Percentiles rank a stretch among this genome's conserved stretches.
These are phyloP conservation scores for Caenorhabditis sp. DNA, from an alignment of 2,888 invertebrate species.

Conservation along the genomic window DNA sequence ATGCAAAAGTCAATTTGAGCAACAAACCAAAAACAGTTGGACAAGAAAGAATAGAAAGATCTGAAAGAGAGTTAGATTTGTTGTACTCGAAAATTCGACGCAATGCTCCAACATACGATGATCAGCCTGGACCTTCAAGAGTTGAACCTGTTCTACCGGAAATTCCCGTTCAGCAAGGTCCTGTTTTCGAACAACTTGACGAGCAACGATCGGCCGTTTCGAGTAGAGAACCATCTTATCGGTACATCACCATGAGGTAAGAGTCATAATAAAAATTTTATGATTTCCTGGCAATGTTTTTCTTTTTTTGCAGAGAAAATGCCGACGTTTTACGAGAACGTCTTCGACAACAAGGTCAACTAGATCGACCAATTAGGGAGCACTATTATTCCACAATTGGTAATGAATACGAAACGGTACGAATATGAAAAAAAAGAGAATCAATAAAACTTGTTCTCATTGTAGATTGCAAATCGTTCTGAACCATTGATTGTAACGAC, in stretches of 20 bases:
- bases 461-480: not conserved
- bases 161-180: not conserved
- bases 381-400: conserved; percentile 67
- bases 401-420: conserved; percentile 65
- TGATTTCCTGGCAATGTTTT: conserved; percentile 3
- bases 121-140: conserved; percentile 30
- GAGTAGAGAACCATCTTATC: conserved; percentile 65
- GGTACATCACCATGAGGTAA: conserved; percentile 67
- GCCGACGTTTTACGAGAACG: conserved; percentile 63
- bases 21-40: conserved; percentile 6
- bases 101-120: conserved; percentile 16
- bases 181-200: conserved; percentile 9
- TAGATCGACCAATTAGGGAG: conserved; percentile 54
- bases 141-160: conserved; percentile 31
- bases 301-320: conserved; percentile 48
- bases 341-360: conserved; percentile 55
- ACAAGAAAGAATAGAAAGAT: conserved; percentile 37
- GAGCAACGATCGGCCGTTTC: conserved; percentile 38
- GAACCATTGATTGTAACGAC: not conserved
- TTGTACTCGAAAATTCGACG: conserved; percentile 53
- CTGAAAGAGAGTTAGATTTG: conserved; percentile 56
- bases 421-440: not conserved
- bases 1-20: conserved; percentile 56
- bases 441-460: too few relatives aligned
- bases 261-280: conserved; percentile 6